Base-by-base conservation (phyloP, 2,888 invertebrate genomes). In the Lasioglossum marginatum region DNA sequence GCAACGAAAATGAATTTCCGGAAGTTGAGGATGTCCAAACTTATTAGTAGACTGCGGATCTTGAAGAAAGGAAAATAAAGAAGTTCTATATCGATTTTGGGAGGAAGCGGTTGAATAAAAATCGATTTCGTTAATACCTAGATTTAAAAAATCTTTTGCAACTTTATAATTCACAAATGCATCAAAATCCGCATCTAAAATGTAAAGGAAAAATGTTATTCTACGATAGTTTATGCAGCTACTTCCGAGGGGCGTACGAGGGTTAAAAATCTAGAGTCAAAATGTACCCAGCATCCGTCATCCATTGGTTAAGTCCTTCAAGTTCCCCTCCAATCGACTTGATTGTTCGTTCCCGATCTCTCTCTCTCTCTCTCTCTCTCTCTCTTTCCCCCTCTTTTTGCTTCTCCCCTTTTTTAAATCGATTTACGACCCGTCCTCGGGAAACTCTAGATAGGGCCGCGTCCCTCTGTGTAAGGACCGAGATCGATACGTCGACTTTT, bases 401-500 rank as follows among this genome's bases (percentile, higher is more conserved):
- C 57, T 48, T n/a, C 45, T 76, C 27, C 27, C 0, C 45, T 40
- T 52, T 52, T 52, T 76, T 82, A 66, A 76, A 85, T 82, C 82
- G 85, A 85, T 85, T 74, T 72, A 79, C 82, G 75, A 57, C 23
- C 72, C 75, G 74, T 86, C 80, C 80, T 77, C 81, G 83, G 63
- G 79, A 81, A 87, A 87, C 68, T 80, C 40, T 57, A 27, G 78
- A 82, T 81, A 78, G 66, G 37, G 57, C 48, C 37, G 40, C 52
- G 31, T 72, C 72, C 31, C 52, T 73, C 37, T 31, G 63, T n/a
- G 66, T 45, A 16, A 34, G 57, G 77, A 71, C 48, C 83, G 87
- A 82, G 83, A 87, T 87, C 87, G 84, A 87, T 87, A 87, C 80
- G 74, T 78, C 75, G 83, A 74, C 74, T 87, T 80, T 85, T 63